phyloP scores from a whole-genome alignment of 2,797 vertebrate species.

The Tauraco hartlaubi region DNA sequence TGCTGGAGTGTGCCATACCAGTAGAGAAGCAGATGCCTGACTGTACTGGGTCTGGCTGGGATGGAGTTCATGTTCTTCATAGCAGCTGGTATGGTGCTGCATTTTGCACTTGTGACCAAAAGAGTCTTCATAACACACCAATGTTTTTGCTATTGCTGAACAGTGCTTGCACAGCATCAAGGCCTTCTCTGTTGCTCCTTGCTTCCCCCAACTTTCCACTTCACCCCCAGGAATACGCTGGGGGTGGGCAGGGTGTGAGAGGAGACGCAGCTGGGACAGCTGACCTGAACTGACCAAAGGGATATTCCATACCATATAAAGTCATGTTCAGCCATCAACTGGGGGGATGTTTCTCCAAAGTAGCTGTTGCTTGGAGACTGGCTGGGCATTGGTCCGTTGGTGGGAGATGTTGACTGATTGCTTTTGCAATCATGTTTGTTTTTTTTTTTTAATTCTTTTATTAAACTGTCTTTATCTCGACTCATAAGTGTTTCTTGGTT shows the following conservation, averaged over 20 bases:
- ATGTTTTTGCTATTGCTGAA: neutral
- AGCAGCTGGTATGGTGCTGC: neutral
- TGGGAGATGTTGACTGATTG: neutral
- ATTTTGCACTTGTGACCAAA: neutral
- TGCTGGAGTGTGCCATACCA: neutral
- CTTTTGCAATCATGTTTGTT: neutral
- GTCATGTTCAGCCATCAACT: neutral
- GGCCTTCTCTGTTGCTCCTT: too few species aligned
- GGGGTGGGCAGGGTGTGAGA: too few species aligned
- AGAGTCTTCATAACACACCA: neutral
- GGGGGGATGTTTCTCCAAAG: neutral
- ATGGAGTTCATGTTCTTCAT: neutral
- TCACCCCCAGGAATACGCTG: too few species aligned
- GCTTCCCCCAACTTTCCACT: too few species aligned
- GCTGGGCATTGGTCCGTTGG: neutral
- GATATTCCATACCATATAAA: fast-evolving
- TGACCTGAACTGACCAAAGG: neutral
- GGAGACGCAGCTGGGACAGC: neutral
- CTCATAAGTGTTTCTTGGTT: neutral
- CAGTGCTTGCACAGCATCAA: neutral
- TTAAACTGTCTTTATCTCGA: neutral
- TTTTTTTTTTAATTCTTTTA: neutral
- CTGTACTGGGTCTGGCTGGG: neutral
- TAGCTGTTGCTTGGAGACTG: neutral
- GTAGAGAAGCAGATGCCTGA: neutral